A percentile compares a stretch with the other conserved stretches of the same genome.
These are phyloP conservation scores for Byasa hedistus DNA, from an alignment of 2,888 invertebrate species.

Conservation along the genomic window DNA sequence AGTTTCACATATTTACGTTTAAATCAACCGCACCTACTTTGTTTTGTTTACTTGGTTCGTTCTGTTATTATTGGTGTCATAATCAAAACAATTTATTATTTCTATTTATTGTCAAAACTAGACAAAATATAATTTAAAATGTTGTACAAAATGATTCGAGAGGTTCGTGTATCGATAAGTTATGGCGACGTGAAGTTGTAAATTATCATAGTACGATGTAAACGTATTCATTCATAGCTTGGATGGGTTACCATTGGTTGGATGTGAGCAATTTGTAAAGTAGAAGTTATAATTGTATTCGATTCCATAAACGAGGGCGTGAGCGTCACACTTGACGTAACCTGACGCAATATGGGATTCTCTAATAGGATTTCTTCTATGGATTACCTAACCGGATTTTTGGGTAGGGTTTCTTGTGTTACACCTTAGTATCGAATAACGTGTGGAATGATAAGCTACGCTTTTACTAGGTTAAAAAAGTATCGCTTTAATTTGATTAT, in stretches of 20 bases:
- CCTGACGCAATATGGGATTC: slow-evolving; percentile 24
- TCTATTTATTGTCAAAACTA: neutral
- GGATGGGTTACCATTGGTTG: slow-evolving; percentile 3
- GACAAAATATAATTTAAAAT: neutral
- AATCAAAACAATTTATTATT: neutral
- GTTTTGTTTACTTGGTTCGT: neutral
- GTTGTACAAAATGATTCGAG: neutral
- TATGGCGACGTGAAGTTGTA: neutral
- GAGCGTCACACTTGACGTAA: slow-evolving; percentile 21
- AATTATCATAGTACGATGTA: neutral
- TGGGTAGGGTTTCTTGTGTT: slow-evolving; percentile 25
- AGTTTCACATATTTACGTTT: neutral
- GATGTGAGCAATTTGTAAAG: slow-evolving; percentile 2
- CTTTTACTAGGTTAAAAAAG: neutral
- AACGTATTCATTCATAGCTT: slow-evolving; percentile 9
- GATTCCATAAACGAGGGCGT: slow-evolving; percentile 3
- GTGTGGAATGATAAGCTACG: neutral
- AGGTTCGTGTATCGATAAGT: neutral
- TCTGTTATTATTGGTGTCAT: neutral
- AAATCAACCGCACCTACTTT: no score
- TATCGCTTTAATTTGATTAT: neutral
- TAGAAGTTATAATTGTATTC: slow-evolving; percentile 14
- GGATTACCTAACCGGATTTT: slow-evolving; percentile 24
- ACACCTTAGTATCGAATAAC: slow-evolving; percentile 2
- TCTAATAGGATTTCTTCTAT: slow-evolving; percentile 27